Percentiles rank a stretch among this genome's conserved stretches.
Evolutionary conservation across 2,888 invertebrate genomes (phyloP).

Genomic region (Gibbula magus): DNA sequence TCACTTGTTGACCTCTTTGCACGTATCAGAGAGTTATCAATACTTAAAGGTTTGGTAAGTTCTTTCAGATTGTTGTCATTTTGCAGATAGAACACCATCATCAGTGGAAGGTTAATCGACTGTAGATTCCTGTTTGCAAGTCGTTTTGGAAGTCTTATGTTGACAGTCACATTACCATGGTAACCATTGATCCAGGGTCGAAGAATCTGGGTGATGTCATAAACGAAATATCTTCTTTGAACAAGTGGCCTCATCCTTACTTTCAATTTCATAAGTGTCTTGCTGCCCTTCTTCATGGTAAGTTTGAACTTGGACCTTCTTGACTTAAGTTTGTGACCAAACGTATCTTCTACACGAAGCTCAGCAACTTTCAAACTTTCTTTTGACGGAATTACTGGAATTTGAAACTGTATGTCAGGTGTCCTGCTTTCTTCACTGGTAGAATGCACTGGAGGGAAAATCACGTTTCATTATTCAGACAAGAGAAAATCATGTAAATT

Average conservation of each 20-base stretch:
- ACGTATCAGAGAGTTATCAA: background rate
- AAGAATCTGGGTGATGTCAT: slow-evolving; percentile 47
- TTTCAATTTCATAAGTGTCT: slow-evolving; percentile 33
- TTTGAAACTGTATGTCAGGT: too few species aligned
- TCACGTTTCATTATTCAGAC: too few species aligned
- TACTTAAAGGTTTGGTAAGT: slow-evolving; percentile 44
- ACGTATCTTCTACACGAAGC: too few species aligned
- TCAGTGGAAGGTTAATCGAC: background rate
- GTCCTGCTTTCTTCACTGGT: too few species aligned
- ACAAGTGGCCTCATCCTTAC: slow-evolving; percentile 32
- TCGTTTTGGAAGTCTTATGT: slow-evolving; percentile 31
- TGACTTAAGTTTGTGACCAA: too few species aligned
- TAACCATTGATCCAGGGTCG: slow-evolving; percentile 50
- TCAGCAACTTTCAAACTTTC: too few species aligned
- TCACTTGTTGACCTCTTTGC: background rate
- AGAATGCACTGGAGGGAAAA: too few species aligned
- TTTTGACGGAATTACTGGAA: too few species aligned
- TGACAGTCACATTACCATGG: slow-evolving; percentile 53
- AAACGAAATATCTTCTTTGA: slow-evolving; percentile 42
- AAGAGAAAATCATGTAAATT: too few species aligned
- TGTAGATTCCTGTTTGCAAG: background rate
- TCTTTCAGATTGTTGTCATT: slow-evolving; percentile 55
- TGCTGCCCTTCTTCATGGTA: slow-evolving; percentile 36
- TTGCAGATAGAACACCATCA: slow-evolving; percentile 49
- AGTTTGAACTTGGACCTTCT: slow-evolving; percentile 36